A percentile compares a stretch with the other conserved stretches of the same genome.
These are phyloP conservation scores for Drosophila neocordata DNA, from an alignment of 1,140 invertebrate genomes.

Conservation along the genomic window DNA sequence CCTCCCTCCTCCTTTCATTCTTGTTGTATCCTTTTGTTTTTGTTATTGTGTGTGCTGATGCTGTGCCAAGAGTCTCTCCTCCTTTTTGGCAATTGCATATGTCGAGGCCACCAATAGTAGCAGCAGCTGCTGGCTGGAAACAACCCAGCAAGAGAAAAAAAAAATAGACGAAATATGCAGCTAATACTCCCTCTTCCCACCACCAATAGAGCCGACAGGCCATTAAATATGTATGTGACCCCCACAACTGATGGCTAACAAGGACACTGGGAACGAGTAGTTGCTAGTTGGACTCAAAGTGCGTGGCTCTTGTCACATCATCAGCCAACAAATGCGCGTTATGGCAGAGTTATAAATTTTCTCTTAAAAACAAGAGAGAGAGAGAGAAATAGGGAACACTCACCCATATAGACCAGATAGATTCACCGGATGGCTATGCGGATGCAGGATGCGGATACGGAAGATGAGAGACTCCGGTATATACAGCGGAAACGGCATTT, in stretches of 20 bases:
- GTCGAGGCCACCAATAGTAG: constrained; percentile 43
- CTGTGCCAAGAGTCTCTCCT: constrained; percentile 55
- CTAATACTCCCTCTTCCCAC: constrained; percentile 53
- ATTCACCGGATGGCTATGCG: constrained; percentile 29
- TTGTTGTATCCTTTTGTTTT: constrained; percentile 1
- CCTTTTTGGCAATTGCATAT: constrained; percentile 60
- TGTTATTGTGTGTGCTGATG: constrained; percentile 33
- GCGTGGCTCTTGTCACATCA: constrained; percentile 42
- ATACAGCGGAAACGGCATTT: constrained; percentile 67
- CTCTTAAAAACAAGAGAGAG: neutral
- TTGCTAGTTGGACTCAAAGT: constrained; percentile 26
- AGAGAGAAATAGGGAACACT: neutral
- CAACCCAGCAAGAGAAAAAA: constrained; percentile 72
- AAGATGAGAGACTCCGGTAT: neutral
- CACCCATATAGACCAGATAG: constrained; percentile 29
- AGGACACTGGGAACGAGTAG: neutral
- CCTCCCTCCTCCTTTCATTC: constrained; percentile 1
- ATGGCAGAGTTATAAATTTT: constrained; percentile 47
- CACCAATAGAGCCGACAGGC: constrained; percentile 36
- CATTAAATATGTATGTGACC: constrained; percentile 75
- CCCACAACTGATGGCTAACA: constrained; percentile 3
- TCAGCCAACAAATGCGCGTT: constrained; percentile 4
- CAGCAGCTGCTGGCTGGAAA: constrained; percentile 57
- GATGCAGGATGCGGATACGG: constrained; percentile 32
- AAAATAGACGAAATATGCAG: constrained; percentile 75